Conservation (phyloP, 2,113 vertebrate species). For the Sakesphorus luctuosus region DNA sequence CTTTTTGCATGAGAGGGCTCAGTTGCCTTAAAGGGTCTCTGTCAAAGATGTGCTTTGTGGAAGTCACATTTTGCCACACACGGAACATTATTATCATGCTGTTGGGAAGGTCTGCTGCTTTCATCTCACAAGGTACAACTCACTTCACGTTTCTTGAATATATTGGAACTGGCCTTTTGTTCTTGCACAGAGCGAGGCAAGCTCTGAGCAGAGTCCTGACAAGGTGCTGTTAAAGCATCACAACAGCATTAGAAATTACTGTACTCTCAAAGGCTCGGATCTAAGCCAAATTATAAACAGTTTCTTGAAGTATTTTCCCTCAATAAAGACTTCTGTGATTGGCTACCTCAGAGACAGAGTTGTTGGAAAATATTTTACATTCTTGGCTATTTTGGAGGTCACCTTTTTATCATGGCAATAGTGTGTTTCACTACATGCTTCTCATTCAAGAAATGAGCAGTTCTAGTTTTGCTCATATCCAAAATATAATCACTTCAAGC, state of each 20-base stretch:
- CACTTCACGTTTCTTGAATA: neutral
- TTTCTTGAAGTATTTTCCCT: neutral
- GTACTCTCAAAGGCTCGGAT: neutral
- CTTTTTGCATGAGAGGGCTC: neutral
- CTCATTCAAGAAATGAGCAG: neutral
- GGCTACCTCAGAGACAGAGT: neutral
- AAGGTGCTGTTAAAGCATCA: neutral
- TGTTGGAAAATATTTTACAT: neutral
- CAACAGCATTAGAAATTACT: neutral
- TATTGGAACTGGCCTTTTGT: neutral
- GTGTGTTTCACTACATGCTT: neutral
- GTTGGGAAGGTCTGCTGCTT: neutral
- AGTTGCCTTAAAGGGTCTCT: slow-evolving; percentile 9
- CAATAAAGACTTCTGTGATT: neutral
- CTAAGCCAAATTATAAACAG: slow-evolving; percentile 10
- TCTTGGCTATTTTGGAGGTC: neutral
- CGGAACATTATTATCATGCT: neutral
- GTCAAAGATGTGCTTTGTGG: neutral
- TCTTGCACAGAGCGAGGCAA: neutral
- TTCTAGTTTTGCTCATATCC: neutral
- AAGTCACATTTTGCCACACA: neutral
- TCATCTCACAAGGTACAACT: neutral
- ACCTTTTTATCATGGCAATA: neutral
- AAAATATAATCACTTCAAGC: neutral
- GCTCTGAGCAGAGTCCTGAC: neutral